Evolutionary conservation across 2,888 invertebrate genomes (phyloP).

Genomic region (Habrosyne pyritoides): DNA sequence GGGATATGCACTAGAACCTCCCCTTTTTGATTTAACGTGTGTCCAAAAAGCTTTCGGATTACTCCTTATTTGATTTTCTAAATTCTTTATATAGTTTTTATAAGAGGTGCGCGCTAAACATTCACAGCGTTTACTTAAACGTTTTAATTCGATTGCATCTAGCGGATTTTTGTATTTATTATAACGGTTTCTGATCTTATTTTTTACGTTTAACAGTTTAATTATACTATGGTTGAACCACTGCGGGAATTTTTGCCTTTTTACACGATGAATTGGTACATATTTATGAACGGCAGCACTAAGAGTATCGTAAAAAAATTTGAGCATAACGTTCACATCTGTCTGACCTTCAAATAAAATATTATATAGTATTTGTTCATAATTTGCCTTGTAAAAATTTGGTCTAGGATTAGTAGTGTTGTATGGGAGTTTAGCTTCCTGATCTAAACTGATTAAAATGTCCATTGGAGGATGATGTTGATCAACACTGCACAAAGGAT

Average conservation of each 20-base stretch:
- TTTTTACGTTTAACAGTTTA: conserved; percentile 10
- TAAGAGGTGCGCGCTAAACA: neutral
- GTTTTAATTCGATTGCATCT: conserved; percentile 7
- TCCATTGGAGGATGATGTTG: too few species aligned
- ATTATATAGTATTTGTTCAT: neutral
- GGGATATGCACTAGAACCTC: conserved; percentile 6
- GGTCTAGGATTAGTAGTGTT: neutral
- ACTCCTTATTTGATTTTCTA: neutral
- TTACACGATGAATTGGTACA: neutral
- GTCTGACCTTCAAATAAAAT: neutral
- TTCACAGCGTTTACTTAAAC: conserved; percentile 7
- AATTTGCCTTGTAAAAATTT: neutral
- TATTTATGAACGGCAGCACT: neutral
- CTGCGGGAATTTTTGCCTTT: neutral
- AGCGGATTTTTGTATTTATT: conserved; percentile 13
- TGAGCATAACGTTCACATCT: neutral
- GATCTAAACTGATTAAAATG: too few species aligned
- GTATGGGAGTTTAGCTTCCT: too few species aligned
- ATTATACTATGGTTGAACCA: conserved; percentile 8
- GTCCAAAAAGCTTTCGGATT: conserved; percentile 8
- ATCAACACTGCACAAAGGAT: too few species aligned
- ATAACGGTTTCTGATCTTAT: conserved; percentile 9
- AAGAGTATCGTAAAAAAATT: neutral
- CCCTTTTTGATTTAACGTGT: conserved; percentile 6
- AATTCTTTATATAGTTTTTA: neutral